Conservation (phyloP, 92 coral and sea anemone species). For the Umimayanthus chanpuru region DNA sequence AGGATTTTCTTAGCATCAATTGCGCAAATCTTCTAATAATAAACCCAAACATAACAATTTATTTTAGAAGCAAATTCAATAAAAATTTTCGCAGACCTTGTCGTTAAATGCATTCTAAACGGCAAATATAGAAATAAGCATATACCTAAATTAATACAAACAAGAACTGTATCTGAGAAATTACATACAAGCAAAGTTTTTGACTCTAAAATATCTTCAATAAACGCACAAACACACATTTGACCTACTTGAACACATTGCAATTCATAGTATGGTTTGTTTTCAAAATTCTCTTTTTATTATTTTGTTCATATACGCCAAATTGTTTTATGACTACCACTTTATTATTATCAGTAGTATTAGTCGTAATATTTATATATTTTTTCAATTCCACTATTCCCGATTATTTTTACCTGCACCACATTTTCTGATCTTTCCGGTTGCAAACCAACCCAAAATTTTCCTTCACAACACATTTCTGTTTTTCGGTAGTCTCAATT, state of each 20-base stretch:
- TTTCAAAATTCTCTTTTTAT: too few species aligned
- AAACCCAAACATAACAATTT: not conserved
- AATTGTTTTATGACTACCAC: too few species aligned
- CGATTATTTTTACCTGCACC: too few species aligned
- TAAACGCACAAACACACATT: not conserved
- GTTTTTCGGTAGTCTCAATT: too few species aligned
- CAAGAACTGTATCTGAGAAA: not conserved
- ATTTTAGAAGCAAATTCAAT: not conserved
- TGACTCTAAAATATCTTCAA: not conserved
- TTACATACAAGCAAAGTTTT: not conserved
- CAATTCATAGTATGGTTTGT: too few species aligned
- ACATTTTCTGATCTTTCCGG: too few species aligned
- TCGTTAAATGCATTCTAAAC: not conserved
- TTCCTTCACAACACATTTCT: too few species aligned
- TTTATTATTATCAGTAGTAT: too few species aligned
- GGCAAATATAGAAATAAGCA: not conserved
- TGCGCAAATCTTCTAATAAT: not conserved
- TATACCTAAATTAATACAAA: not conserved
- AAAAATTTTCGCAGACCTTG: not conserved
- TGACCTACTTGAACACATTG: not conserved
- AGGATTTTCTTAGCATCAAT: not conserved
- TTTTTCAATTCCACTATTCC: too few species aligned
- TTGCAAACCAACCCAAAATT: too few species aligned
- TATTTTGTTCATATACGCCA: too few species aligned
- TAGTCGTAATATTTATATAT: too few species aligned